A percentile compares a stretch with the other conserved stretches of the same genome.
Evolutionary conservation across 2,888 invertebrate genomes (phyloP).

Genomic region (Ecliptopera silaceata): DNA sequence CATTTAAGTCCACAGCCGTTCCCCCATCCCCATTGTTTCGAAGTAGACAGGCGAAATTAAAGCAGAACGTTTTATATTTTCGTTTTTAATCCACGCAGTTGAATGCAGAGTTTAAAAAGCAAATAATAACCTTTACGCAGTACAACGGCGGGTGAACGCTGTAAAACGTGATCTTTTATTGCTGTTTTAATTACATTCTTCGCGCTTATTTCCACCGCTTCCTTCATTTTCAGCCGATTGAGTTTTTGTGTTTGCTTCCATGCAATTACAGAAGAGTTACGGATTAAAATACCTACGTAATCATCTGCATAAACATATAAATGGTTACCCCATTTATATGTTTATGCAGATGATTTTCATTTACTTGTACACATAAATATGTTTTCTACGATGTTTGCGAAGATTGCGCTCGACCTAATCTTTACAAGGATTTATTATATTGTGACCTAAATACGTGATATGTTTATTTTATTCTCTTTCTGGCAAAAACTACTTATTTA

Average conservation of each 20-base stretch:
- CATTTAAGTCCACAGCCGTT: conserved; percentile 53
- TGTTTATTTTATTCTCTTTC: conserved; percentile 7
- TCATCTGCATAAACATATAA: too few relatives aligned
- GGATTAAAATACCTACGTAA: too few relatives aligned
- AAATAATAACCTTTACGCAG: conserved; percentile 71
- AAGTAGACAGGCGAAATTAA: conserved; percentile 67
- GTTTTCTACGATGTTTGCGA: not conserved
- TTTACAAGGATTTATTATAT: not conserved
- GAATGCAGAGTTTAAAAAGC: conserved; percentile 72
- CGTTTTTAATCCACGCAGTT: conserved; percentile 69
- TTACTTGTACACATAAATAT: not conserved
- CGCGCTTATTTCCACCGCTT: conserved; percentile 52
- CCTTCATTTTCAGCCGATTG: conserved; percentile 43
- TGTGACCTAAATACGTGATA: conserved; percentile 19
- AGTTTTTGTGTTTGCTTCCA: conserved; percentile 34
- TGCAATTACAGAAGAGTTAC: conserved; percentile 25
- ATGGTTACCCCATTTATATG: too few relatives aligned
- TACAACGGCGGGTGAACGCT: conserved; percentile 62
- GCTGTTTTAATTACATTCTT: conserved; percentile 75
- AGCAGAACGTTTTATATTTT: conserved; percentile 68
- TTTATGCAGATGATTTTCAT: too few relatives aligned
- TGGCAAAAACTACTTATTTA: conserved; percentile 17
- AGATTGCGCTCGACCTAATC: not conserved
- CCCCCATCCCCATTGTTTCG: conserved; percentile 61
- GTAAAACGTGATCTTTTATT: conserved; percentile 72